Base-by-base conservation (phyloP, 2,888 invertebrate genomes). In the Noctua fimbriata region DNA sequence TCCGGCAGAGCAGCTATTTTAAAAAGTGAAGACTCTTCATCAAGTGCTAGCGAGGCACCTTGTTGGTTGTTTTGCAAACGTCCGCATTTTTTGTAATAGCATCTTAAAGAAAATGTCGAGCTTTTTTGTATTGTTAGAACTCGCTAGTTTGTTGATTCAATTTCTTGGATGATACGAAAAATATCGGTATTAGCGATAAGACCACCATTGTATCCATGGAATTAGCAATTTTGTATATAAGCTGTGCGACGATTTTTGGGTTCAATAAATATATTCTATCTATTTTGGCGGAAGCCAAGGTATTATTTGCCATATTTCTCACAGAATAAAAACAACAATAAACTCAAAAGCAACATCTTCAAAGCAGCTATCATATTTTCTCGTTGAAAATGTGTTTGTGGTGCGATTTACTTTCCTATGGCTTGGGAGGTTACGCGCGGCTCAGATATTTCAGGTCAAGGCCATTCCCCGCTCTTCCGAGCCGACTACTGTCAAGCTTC, bases 381-480 rank as follows among this genome's bases (percentile, higher is more conserved):
- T 74, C 60, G 69, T 75, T 36, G 47, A 72, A 73, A 71, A 69
- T 74, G 44, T 82, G 55, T 75, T 70, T 73, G 67, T 60, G 60
- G 70, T 65, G 58, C 44, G 36, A 41, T 58, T 71, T 74, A 69
- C 21, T 78, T 82, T 69, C 52, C 32, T 60, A 16, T 75, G 41
- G 67, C 77, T 71, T 1, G 75, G 66, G 63, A 73, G 70, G 76
- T 72, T 75, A 75, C 73, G 74, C 72, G 76, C 52, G 86, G 67
- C 86, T 89, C 84, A 91, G 78, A 90, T 90, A 52, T 58, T n/a
- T 4, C 77, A 75, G 92, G 88, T 89, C 89, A 89, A 87, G 89
- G 89, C 24, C 85, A 49, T 16, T n/a, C 55, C 63, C 76, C 79
- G 70, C 36, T 74, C 24, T 65, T 60, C 18, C 69, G 88, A 89